These are phyloP conservation scores for Zygaena filipendulae DNA, from an alignment of 2,888 invertebrate species.

Conservation along the genomic window DNA sequence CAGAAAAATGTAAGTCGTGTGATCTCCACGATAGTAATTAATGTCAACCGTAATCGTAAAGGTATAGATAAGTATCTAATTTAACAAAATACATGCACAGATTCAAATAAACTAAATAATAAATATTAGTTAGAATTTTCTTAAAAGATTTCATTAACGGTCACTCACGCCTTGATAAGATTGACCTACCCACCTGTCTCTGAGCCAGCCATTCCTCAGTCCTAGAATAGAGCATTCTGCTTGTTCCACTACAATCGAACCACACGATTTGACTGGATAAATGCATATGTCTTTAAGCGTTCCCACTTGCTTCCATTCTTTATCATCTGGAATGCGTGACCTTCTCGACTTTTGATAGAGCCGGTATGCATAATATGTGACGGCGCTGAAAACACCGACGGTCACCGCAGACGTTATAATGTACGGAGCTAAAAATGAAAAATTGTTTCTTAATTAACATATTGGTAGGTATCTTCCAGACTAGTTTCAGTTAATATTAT, in stretches of 20 bases:
- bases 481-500: background rate
- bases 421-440: slow-evolving; percentile 24
- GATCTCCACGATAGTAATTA: no score
- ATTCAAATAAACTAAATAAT: no score
- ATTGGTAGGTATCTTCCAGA: no score
- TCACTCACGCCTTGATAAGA: no score
- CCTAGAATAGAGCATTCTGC: slow-evolving; percentile 67
- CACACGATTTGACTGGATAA: slow-evolving; percentile 72
- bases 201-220: slow-evolving; percentile 58
- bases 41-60: no score
- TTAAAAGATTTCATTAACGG: no score
- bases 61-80: no score
- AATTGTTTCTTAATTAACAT: no score
- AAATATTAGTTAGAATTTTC: no score
- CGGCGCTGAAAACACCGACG: slow-evolving; percentile 36
- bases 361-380: slow-evolving; percentile 36
- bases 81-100: no score
- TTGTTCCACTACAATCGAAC: slow-evolving; percentile 46
- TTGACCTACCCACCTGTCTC: slow-evolving; percentile 64
- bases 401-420: slow-evolving; percentile 31
- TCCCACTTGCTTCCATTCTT: slow-evolving; percentile 68
- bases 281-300: slow-evolving; percentile 60
- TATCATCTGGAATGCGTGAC: slow-evolving; percentile 34
- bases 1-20: no score
- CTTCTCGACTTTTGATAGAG: slow-evolving; percentile 25